Evolutionary conservation across 2,113 vertebrate genomes (phyloP).

Genomic region (Chinchilla lanigera): DNA sequence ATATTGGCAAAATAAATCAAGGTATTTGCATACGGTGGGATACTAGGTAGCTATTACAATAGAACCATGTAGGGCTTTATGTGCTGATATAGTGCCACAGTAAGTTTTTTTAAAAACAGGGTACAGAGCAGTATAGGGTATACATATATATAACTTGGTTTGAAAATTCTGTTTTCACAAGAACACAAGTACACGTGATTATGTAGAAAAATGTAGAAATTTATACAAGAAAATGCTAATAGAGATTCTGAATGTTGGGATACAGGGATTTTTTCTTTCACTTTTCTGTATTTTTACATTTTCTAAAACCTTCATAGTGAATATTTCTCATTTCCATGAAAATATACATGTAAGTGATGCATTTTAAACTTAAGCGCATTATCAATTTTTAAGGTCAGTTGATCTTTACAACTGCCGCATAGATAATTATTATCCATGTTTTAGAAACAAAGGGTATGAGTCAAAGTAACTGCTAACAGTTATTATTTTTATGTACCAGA

Average conservation of each 20-base stretch:
- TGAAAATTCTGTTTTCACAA: conserved; percentile 27
- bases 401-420: neutral
- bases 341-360: neutral
- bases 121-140: neutral
- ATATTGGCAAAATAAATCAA: conserved; percentile 65
- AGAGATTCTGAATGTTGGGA: neutral
- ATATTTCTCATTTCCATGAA: neutral
- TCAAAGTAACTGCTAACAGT: neutral
- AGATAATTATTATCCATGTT: neutral
- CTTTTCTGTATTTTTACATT: neutral
- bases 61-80: conserved; percentile 38
- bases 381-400: neutral
- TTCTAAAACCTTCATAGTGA: neutral
- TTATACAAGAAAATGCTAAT: conserved; percentile 8
- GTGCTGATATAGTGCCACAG: neutral
- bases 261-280: neutral
- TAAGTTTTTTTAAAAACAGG: neutral
- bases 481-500: neutral
- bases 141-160: neutral
- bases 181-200: neutral
- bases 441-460: neutral
- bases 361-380: neutral
- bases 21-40: neutral
- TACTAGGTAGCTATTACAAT: neutral
- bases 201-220: neutral